phyloP scores from a whole-genome alignment of 1,140 invertebrate genomes.

The Frieseomelitta varia region DNA sequence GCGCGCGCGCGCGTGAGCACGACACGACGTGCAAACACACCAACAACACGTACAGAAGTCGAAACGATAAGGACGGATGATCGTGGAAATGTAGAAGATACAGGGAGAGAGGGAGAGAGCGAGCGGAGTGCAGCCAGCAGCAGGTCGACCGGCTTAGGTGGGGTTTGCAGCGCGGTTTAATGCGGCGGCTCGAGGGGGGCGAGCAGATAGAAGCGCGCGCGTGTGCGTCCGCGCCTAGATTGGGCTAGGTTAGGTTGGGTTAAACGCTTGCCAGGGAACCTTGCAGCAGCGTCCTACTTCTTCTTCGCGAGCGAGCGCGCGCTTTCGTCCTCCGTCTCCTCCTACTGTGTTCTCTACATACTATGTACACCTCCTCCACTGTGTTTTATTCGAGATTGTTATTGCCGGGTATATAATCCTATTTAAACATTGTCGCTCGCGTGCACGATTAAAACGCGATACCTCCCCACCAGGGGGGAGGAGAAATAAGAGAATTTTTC shows the following conservation, averaged over 20 bases:
- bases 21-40: background rate
- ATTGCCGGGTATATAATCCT: constrained; percentile 17
- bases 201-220: constrained; percentile 48
- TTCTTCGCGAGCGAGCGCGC: constrained; percentile 58
- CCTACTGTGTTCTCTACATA: constrained; percentile 24
- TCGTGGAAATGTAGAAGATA: constrained; percentile 24
- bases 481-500: background rate
- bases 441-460: background rate
- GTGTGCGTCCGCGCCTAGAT: constrained; percentile 55
- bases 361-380: background rate
- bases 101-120: constrained; percentile 9
- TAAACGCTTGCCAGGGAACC: constrained; percentile 59
- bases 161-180: constrained; percentile 42
- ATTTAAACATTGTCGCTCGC: background rate
- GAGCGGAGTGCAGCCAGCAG: constrained; percentile 34
- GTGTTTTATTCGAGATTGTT: background rate
- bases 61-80: constrained; percentile 20
- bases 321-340: constrained; percentile 55
- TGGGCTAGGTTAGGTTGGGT: constrained; percentile 63
- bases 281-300: constrained; percentile 64
- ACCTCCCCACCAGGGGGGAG: background rate
- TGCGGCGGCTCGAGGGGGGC: constrained; percentile 29
- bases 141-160: constrained; percentile 43
- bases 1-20: constrained; percentile 6
- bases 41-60: constrained; percentile 25